Conservation (phyloP, 2,888 invertebrate genomes). For the Osmoderma eremita region DNA sequence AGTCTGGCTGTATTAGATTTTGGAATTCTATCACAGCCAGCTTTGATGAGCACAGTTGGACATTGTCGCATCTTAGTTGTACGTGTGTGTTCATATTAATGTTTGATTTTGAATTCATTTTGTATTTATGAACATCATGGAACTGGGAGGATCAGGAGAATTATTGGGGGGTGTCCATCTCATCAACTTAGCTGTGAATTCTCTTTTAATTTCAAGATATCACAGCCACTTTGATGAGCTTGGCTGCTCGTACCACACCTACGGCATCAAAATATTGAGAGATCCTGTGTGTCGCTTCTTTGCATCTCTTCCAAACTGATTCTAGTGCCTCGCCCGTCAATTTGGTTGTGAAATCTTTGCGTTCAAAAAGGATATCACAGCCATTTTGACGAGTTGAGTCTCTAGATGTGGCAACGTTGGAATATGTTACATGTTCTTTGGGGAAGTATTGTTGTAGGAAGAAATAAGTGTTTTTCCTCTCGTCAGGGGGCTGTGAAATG, state of each 20-base stretch:
- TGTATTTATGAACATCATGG: not conserved
- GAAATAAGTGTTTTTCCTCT: constrained; percentile 64
- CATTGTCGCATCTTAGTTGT: constrained; percentile 50
- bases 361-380: constrained; percentile 80
- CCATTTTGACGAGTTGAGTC: constrained; percentile 94
- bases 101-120: not conserved
- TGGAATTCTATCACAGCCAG: constrained; percentile 89
- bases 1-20: constrained; percentile 79
- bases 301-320: no score
- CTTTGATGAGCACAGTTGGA: constrained; percentile 90
- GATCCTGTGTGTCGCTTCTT: no score
- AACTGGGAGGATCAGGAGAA: constrained; percentile 51
- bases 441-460: not conserved
- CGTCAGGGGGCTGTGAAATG: constrained; percentile 92
- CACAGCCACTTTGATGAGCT: constrained; percentile 99
- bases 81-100: not conserved
- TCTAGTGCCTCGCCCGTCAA: constrained; percentile 74
- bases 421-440: not conserved
- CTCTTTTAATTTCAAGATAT: constrained; percentile 75
- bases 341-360: constrained; percentile 80
- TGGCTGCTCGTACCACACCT: constrained; percentile 52
- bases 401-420: constrained; percentile 53
- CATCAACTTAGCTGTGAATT: constrained; percentile 93
- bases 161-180: constrained; percentile 68
- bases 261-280: no score